Conservation (phyloP, 1,140 invertebrate genomes). For the Orchesella cincta region DNA sequence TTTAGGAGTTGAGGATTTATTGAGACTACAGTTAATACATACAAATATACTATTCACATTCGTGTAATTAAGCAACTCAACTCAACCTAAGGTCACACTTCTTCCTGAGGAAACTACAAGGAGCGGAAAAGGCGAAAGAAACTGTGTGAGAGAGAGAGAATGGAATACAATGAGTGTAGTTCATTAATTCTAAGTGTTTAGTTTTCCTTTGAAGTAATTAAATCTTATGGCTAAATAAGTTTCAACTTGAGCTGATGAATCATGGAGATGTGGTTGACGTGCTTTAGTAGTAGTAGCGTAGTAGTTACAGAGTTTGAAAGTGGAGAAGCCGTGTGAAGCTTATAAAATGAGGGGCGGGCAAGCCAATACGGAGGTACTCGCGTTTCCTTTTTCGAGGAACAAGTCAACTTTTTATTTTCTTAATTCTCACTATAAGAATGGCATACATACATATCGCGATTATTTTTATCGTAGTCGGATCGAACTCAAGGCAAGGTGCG, state of each 20-base stretch:
- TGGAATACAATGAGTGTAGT: background rate
- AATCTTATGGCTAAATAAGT: constrained; percentile 25
- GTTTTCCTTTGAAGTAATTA: constrained; percentile 24
- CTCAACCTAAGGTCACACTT: background rate
- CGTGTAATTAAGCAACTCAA: background rate
- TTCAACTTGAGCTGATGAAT: constrained; percentile 22
- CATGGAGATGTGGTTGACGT: constrained; percentile 15
- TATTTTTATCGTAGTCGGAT: constrained; percentile 9
- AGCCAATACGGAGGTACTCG: too few species aligned
- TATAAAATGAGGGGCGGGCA: too few species aligned
- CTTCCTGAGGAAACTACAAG: background rate
- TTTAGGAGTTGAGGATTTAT: too few species aligned
- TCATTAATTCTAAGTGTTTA: constrained; percentile 26
- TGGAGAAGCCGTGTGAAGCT: background rate
- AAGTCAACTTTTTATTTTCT: too few species aligned
- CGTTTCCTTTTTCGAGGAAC: too few species aligned
- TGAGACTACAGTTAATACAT: too few species aligned
- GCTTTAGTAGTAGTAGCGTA: background rate
- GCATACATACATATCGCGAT: background rate
- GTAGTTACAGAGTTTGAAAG: background rate
- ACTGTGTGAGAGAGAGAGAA: background rate
- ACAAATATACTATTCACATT: too few species aligned
- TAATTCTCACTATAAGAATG: too few species aligned
- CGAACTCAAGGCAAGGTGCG: background rate
- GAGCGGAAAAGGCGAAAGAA: background rate